Percentiles rank a stretch among this genome's conserved stretches.
These are phyloP conservation scores for Ctenopoma kingsleyae DNA, from an alignment of 2,797 vertebrate species.

Conservation along the genomic window DNA sequence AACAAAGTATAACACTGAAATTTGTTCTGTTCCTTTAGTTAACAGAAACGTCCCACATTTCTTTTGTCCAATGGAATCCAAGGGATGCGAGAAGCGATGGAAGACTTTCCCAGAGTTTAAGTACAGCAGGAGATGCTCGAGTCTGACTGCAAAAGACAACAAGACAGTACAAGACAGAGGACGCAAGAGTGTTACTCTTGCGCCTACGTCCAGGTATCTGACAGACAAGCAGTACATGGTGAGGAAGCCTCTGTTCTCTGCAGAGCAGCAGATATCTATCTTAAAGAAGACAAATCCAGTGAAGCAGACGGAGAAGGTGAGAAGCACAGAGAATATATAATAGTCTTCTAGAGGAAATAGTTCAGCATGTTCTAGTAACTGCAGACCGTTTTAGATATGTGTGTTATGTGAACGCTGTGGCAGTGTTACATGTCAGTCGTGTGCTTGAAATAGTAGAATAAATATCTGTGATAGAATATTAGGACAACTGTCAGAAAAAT, in stretches of 20 bases:
- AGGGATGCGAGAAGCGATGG: slow-evolving; percentile 46
- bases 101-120: slow-evolving; percentile 40
- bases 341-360: neutral
- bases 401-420: neutral
- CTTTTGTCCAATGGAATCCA: slow-evolving; percentile 55
- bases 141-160: neutral
- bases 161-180: neutral
- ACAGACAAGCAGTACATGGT: slow-evolving; percentile 65
- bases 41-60: slow-evolving; percentile 63
- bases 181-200: slow-evolving; percentile 66
- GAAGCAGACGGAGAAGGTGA: slow-evolving; percentile 64
- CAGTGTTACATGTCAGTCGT: neutral
- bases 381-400: neutral
- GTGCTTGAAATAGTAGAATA: neutral
- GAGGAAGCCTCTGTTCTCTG: slow-evolving; percentile 65
- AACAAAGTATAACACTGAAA: neutral
- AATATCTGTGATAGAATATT: neutral
- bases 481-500: too few relatives aligned
- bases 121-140: neutral
- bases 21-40: slow-evolving; percentile 34
- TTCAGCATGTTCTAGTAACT: neutral
- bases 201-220: slow-evolving; percentile 65
- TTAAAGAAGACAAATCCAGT: slow-evolving; percentile 70
- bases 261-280: slow-evolving; percentile 56
- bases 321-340: neutral